phyloP scores from a whole-genome alignment of 2,797 vertebrate species.

The Xenopus petersii region DNA sequence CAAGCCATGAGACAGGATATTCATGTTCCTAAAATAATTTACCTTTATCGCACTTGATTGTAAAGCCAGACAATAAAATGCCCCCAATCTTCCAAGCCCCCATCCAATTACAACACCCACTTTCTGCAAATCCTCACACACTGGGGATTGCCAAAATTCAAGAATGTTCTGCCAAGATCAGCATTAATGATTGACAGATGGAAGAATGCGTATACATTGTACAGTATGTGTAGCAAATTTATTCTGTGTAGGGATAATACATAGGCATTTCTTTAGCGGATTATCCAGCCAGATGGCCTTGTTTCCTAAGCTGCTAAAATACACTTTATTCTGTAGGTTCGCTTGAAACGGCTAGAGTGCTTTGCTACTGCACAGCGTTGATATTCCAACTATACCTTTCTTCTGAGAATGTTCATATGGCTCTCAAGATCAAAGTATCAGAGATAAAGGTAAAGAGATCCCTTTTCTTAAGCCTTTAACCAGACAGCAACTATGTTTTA shows the following conservation, averaged over 20 bases:
- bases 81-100: too few species aligned
- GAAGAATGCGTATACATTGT: too few species aligned
- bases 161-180: too few species aligned
- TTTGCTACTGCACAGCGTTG: conserved; percentile 16
- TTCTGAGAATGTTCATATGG: conserved; percentile 51
- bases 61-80: too few species aligned
- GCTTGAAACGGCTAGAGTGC: conserved; percentile 49
- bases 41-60: too few species aligned
- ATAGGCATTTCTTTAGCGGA: conserved; percentile 51
- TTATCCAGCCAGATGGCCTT: conserved; percentile 64
- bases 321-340: conserved; percentile 39
- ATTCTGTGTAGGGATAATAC: background rate
- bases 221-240: background rate
- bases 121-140: too few species aligned
- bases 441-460: conserved; percentile 78
- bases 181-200: too few species aligned
- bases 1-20: too few species aligned
- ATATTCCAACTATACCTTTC: background rate
- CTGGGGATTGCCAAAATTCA: too few species aligned
- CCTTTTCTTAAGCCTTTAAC: background rate
- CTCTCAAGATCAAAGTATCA: conserved; percentile 76
- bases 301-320: conserved; percentile 54
- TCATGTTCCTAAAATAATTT: too few species aligned
- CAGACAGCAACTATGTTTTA: background rate
- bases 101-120: too few species aligned